Conservation (phyloP, 2,113 vertebrate species). For the Gila orcuttii region DNA sequence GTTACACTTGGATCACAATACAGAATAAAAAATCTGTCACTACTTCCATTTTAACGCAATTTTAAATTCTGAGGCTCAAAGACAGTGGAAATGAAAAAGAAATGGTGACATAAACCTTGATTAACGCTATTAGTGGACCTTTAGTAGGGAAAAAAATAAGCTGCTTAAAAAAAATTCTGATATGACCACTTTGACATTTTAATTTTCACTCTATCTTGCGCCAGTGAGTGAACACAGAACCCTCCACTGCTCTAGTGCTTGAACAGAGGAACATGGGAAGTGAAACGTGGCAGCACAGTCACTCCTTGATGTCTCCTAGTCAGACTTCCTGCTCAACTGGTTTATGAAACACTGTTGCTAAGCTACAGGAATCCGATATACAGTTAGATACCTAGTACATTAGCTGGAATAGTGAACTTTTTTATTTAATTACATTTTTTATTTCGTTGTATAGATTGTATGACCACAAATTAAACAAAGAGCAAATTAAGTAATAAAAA, state of each 20-base stretch:
- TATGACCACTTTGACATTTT: background rate
- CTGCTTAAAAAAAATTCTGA: background rate
- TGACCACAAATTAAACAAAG: background rate
- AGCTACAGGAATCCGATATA: constrained; percentile 11
- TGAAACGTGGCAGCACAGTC: constrained; percentile 1
- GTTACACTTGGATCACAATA: too few species aligned
- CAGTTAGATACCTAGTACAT: background rate
- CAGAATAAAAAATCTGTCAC: background rate
- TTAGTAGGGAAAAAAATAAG: background rate
- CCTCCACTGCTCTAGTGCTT: background rate
- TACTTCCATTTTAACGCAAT: background rate
- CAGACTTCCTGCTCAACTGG: constrained; percentile 30
- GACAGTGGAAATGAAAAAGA: background rate
- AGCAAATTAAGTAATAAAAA: background rate
- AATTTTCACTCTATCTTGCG: background rate
- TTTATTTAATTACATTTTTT: background rate
- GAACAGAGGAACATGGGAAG: constrained; percentile 8
- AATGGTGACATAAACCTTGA: background rate
- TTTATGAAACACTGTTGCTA: constrained; percentile 34
- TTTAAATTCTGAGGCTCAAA: background rate
- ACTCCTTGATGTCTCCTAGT: constrained; percentile 15
- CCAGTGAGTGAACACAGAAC: background rate
- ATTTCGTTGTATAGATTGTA: background rate
- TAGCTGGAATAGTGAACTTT: background rate
- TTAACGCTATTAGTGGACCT: background rate